Evolutionary conservation across 2,888 invertebrate genomes (phyloP).

Genomic region (Cantharis nigra): DNA sequence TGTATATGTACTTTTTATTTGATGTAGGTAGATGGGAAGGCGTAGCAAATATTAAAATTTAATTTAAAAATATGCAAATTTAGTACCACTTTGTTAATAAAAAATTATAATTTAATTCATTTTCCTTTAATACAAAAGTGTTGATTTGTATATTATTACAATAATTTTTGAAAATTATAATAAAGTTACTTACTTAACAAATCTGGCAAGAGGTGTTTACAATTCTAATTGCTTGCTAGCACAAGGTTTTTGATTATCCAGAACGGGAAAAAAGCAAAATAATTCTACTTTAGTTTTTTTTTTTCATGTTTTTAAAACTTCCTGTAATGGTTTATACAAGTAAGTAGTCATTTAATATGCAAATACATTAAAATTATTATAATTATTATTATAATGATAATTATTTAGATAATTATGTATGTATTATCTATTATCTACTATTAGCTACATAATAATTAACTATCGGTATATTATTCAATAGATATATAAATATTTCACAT

Average conservation of each 20-base stretch:
- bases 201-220: neutral
- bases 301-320: neutral
- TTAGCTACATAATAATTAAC: neutral
- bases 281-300: neutral
- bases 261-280: neutral
- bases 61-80: neutral
- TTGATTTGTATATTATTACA: neutral
- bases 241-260: neutral
- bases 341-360: neutral
- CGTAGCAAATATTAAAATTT: neutral
- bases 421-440: neutral
- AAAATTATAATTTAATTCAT: neutral
- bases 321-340: neutral
- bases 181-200: neutral
- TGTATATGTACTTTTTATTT: neutral
- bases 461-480: neutral
- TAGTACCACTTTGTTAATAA: neutral
- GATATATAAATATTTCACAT: neutral
- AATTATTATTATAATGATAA: neutral
- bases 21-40: neutral
- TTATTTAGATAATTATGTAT: neutral
- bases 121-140: neutral
- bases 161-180: neutral
- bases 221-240: neutral
- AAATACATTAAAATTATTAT: neutral